Evolutionary conservation across 2,888 invertebrate genomes (phyloP), one percentile per base, ranked within the genome.

Genomic region (Dasysyrphus albostriatus): DNA sequence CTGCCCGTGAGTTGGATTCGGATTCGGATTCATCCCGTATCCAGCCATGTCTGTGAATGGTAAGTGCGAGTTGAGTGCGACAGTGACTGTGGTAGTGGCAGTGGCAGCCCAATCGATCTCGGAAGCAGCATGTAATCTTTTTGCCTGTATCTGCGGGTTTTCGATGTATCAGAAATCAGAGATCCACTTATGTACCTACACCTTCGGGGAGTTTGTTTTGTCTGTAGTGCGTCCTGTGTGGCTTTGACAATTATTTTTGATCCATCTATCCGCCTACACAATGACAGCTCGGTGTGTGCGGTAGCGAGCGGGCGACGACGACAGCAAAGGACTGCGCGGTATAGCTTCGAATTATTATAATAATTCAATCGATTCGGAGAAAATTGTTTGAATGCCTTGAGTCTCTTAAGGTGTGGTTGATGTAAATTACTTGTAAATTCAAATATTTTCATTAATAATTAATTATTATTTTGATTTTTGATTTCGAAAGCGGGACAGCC

Each of bases 191-290:
- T 74, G 85, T 85, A 54, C 32, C 32, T 32, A 32, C 51, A 58
- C 81, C 81, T 77, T 73, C 61, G 77, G 81, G 73, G 85, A 81
- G 81, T 81, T 77, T 56, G 59, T 61, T 81, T 54, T 56, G 65
- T 54, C 24, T 51, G 69, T 54, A 69, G 51, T 74, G 61, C 85
- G 73, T 82, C 85, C 77, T 85, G 85, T 85, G 85, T 85, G 85
- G 85, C 74, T 82, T 85, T 85, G 81, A 82, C 82, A 82, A 82
- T 69, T 69, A 69, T 82, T 85, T 82, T 47, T 85, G 77, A 78
- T 85, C 85, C 85, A 73, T 76, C 85, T 85, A 85, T 70, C 77
- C 85, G 73, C 85, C 85, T 82, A 82, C 85, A 74, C 81, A 67
- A 12, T 37, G 54, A 24, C 24, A 69, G 16, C 39, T 16, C 7